These are phyloP conservation scores for Nettapus auritus DNA, from an alignment of 2,113 vertebrate genomes.

Conservation along the genomic window DNA sequence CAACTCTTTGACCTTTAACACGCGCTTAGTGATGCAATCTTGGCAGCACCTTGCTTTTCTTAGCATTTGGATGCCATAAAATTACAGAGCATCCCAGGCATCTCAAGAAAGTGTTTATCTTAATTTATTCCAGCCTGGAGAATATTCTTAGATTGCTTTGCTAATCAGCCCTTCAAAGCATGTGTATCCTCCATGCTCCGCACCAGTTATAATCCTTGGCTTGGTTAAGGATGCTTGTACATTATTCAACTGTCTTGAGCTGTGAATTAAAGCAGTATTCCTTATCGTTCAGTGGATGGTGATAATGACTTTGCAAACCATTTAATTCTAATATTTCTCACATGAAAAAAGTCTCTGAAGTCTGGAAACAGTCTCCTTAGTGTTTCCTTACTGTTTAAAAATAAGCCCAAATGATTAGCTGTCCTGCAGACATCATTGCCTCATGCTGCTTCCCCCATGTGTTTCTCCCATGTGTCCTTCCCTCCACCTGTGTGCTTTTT, in stretches of 20 bases:
- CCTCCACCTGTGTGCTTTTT: background rate
- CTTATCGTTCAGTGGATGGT: background rate
- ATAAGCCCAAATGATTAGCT: background rate
- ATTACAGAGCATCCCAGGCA: background rate
- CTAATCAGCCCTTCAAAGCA: background rate
- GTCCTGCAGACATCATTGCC: background rate
- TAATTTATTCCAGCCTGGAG: constrained; percentile 10
- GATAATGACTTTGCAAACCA: background rate
- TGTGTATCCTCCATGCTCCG: background rate
- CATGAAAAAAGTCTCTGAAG: background rate
- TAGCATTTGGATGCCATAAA: background rate
- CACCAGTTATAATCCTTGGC: background rate
- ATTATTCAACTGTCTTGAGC: background rate
- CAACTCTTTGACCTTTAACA: background rate
- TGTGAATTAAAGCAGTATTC: background rate
- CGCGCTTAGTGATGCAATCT: background rate
- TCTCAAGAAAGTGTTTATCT: background rate
- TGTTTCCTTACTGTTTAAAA: background rate
- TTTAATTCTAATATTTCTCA: background rate
- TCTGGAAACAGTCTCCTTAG: background rate
- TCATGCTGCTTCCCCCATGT: background rate
- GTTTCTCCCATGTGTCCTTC: background rate
- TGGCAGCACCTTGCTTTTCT: background rate
- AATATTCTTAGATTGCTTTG: background rate
- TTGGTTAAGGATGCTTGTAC: background rate